Percentiles rank a stretch among this genome's conserved stretches.
Evolutionary conservation across 64 coral and sea anemone species (phyloP).

Genomic region (Trachythela sp.): DNA sequence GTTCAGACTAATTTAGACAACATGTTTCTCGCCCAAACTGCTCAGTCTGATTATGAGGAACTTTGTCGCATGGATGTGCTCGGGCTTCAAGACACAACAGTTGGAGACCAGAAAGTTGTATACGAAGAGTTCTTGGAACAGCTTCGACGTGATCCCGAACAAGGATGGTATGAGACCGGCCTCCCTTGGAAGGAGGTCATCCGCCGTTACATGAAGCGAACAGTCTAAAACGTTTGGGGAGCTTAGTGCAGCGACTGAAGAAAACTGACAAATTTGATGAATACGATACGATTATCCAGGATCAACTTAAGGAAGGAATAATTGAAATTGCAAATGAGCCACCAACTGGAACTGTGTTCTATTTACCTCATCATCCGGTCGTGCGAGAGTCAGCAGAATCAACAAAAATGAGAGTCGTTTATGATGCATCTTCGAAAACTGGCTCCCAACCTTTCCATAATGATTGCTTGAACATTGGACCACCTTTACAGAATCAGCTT

Average conservation of each 20-base stretch:
- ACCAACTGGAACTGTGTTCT: background rate
- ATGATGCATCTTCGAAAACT: background rate
- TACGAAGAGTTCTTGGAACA: background rate
- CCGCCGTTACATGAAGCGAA: background rate
- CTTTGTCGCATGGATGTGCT: background rate
- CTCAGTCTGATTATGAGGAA: background rate
- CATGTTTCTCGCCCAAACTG: background rate
- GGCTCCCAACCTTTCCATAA: background rate
- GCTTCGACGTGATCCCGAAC: background rate
- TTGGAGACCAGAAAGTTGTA: background rate
- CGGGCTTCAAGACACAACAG: background rate
- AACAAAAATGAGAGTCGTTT: conserved; percentile 8
- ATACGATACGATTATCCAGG: background rate
- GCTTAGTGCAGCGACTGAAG: background rate
- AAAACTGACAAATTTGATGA: background rate
- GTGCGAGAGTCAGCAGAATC: background rate
- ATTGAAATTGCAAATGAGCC: background rate
- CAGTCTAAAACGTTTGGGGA: background rate
- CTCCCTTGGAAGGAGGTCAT: background rate
- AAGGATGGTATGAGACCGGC: background rate
- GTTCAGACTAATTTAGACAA: background rate
- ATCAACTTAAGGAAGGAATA: background rate
- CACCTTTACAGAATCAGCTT: background rate
- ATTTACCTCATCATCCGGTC: background rate
- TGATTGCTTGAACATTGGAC: background rate